These are phyloP conservation scores for Phylloscopus trochilus DNA, from an alignment of 2,113 vertebrate genomes.

Conservation along the genomic window DNA sequence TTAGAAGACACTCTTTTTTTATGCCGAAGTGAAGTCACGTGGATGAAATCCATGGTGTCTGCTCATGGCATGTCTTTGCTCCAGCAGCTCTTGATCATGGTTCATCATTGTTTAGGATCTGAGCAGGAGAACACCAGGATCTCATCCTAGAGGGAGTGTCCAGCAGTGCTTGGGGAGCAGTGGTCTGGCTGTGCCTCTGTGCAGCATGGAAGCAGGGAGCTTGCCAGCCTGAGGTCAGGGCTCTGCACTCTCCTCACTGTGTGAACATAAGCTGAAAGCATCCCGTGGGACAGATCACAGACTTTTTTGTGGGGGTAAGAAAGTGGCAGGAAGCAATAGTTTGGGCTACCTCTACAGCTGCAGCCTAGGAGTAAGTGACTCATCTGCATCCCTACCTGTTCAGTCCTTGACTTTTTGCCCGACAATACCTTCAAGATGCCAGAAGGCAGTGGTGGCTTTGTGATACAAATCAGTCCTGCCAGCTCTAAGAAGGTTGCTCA, in stretches of 20 bases:
- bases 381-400: not conserved
- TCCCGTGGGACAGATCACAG: not conserved
- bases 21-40: not conserved
- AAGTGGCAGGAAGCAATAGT: not conserved
- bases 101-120: not conserved
- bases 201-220: not conserved
- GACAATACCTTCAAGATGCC: not conserved
- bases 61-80: not conserved
- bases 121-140: not conserved
- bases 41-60: not conserved
- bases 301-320: not conserved
- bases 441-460: not conserved
- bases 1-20: not conserved
- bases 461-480: constrained; percentile 9
- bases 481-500: not conserved
- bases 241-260: not conserved
- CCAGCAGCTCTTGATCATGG: not conserved
- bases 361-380: not conserved
- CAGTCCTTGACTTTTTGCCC: not conserved
- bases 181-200: not conserved
- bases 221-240: not conserved
- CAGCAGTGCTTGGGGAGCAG: not conserved
- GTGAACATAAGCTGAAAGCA: not conserved
- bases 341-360: not conserved
- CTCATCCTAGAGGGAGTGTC: not conserved